Conservation (phyloP, 2,888 invertebrate species). For the Nowickia ferox region DNA sequence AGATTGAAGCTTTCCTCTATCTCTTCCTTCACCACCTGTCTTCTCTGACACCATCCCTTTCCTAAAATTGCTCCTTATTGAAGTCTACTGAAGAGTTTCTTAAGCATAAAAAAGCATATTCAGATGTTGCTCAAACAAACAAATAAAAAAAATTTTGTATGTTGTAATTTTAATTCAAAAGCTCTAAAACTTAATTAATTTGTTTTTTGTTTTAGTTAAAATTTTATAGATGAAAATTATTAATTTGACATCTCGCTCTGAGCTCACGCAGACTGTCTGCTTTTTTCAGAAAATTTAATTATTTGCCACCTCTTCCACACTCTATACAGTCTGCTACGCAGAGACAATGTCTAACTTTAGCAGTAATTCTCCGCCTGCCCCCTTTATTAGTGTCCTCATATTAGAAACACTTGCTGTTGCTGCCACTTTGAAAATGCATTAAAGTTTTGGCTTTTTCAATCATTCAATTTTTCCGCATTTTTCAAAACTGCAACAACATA, state of each 20-base stretch:
- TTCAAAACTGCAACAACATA: conserved; percentile 5
- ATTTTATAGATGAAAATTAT: conserved; percentile 8
- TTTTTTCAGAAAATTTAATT: conserved; percentile 9
- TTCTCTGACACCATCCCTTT: too few relatives aligned
- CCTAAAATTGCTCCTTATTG: too few relatives aligned
- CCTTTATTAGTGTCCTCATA: conserved; percentile 33
- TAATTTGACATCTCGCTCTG: conserved; percentile 62
- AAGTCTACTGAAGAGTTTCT: too few relatives aligned
- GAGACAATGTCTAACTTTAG: neutral
- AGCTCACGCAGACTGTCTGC: conserved; percentile 57
- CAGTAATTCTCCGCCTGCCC: neutral
- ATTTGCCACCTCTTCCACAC: neutral
- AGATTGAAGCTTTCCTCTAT: too few relatives aligned
- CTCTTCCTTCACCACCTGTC: too few relatives aligned
- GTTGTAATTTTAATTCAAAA: neutral
- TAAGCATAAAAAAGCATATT: too few relatives aligned
- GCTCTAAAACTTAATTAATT: neutral
- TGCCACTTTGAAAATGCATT: conserved; percentile 50
- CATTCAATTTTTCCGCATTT: neutral
- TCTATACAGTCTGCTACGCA: neutral
- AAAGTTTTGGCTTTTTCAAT: conserved; percentile 47
- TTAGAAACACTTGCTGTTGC: conserved; percentile 31
- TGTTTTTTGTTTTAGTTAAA: neutral
- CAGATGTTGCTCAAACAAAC: too few relatives aligned
- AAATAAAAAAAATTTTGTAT: neutral